Base-by-base conservation (phyloP, 2,113 vertebrate genomes). In the Pedionomus torquatus region DNA sequence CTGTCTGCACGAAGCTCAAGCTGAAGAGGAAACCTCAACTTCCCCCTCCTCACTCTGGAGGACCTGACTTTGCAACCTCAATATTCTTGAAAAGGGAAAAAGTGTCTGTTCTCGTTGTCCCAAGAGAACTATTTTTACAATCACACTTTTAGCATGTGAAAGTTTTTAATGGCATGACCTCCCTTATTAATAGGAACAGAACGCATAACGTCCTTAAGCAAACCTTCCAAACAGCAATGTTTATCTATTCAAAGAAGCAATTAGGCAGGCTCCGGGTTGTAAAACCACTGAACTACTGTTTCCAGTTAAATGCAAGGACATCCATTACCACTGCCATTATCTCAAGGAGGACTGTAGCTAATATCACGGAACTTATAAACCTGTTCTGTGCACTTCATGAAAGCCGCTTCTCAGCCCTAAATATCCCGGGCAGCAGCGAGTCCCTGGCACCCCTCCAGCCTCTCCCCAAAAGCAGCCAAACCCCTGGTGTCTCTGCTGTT, bases 221-320 rank as follows among this genome's bases (percentile, higher is more conserved):
- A 90, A 82, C 79, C 71, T 79, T 57, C 85, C 49, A 93, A 94
- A 96, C 15, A 65, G 78, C 91, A 87, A 87, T 44, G 68, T 91
- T 71, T 87, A 96, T 92, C 79, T 83, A 81, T 83, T 94, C 90
- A 94, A 93, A 90, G 97, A 88, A 95, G 86, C 93, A 97, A 97
- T 96, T 96, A 95, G 93, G 79, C 82, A 93, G 85, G 64, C 84
- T 95, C 83, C 26, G 33, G 60, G 60, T 79, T 66, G 83, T 91
- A 95, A 94, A 96, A 95, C 80, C 68, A 64, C 74, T 61, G 65
- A 93, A 89, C 70, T 55, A 64, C 81, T 93, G 66, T 93, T 94
- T 93, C 95, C 88, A 96, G 95, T 82, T 96, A 97, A 97, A 93
- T 30, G 90, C 87, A 92, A 88, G 95, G 94, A 66, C 76, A 80